Conservation (phyloP, 1,140 invertebrate species). For the Drosophila insularis region DNA sequence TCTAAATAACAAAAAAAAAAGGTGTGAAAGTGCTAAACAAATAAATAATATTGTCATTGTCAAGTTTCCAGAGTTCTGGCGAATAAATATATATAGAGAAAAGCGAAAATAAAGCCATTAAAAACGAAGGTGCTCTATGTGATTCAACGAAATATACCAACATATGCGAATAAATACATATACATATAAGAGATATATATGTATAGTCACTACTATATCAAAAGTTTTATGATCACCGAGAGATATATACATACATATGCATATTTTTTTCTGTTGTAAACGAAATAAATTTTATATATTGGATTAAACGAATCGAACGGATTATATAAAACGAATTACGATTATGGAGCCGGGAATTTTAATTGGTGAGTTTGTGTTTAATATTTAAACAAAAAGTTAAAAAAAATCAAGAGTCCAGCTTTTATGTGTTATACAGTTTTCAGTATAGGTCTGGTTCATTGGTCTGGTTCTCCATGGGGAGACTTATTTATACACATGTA, state of each 20-base stretch:
- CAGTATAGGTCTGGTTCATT: too few relatives aligned
- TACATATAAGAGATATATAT: too few relatives aligned
- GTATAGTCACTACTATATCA: not conserved
- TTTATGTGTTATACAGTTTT: too few relatives aligned
- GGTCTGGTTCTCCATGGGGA: too few relatives aligned
- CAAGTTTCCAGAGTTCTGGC: slow-evolving; percentile 25
- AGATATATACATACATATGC: not conserved
- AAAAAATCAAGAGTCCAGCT: too few relatives aligned
- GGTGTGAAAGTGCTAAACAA: slow-evolving; percentile 35
- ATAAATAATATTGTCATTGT: slow-evolving; percentile 27
- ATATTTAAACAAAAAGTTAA: not conserved
- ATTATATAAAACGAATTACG: slow-evolving; percentile 23
- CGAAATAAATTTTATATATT: slow-evolving; percentile 30
- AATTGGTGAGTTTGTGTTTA: slow-evolving; percentile 60
- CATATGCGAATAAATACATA: not conserved
- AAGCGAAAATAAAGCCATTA: slow-evolving; percentile 12
- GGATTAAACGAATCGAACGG: slow-evolving; percentile 31
- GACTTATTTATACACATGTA: too few relatives aligned
- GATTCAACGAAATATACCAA: slow-evolving; percentile 47
- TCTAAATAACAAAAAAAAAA: not conserved
- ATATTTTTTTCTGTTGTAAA: slow-evolving; percentile 8
- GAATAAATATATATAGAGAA: slow-evolving; percentile 34
- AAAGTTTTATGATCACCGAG: slow-evolving; percentile 21
- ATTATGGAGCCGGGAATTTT: slow-evolving; percentile 79
- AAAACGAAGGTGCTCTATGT: slow-evolving; percentile 46